Conservation (phyloP, 2,113 vertebrate genomes). For the Anolis carolinensis region DNA sequence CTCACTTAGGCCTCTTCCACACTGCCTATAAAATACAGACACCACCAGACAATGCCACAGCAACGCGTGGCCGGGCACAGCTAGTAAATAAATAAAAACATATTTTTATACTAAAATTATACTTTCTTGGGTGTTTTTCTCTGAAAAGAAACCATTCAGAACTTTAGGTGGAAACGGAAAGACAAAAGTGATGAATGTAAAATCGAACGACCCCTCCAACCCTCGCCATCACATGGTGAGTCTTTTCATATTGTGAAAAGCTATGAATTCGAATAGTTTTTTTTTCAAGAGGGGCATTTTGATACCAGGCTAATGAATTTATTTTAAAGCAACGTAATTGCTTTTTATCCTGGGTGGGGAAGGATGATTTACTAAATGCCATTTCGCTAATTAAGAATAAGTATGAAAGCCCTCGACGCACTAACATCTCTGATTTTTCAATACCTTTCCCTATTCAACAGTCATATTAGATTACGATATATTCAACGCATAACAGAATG, state of each 20-base stretch:
- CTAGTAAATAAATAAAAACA: too few relatives aligned
- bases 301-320: background rate
- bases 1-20: too few relatives aligned
- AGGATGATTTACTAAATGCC: conserved; percentile 3
- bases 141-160: too few relatives aligned
- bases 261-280: background rate
- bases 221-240: background rate
- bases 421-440: background rate
- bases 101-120: too few relatives aligned
- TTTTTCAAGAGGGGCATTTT: background rate
- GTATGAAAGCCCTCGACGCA: background rate
- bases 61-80: too few relatives aligned
- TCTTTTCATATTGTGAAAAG: background rate
- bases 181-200: background rate
- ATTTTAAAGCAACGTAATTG: background rate
- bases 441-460: background rate
- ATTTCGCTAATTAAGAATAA: conserved; percentile 1
- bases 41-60: too few relatives aligned
- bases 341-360: conserved; percentile 5
- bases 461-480: background rate
- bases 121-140: too few relatives aligned
- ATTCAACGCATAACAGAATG: background rate
- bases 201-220: background rate
- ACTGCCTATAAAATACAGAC: too few relatives aligned
- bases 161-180: too few relatives aligned